A percentile compares a stretch with the other conserved stretches of the same genome.
Evolutionary conservation across 2,888 invertebrate genomes (phyloP).

Genomic region (Kuschelorhynchus macadamiae): DNA sequence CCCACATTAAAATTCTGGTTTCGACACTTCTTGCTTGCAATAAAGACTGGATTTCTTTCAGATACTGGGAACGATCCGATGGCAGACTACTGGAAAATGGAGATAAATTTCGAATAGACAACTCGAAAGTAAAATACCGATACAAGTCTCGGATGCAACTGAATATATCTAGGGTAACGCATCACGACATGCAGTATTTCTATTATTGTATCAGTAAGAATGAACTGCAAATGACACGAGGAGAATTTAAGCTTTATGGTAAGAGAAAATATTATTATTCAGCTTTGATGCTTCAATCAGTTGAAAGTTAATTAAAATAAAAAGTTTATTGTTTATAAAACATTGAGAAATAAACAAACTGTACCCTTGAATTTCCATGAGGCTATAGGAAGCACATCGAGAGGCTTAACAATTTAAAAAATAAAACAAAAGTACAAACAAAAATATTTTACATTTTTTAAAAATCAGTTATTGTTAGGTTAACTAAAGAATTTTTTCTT

Average conservation of each 20-base stretch:
- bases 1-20: no score
- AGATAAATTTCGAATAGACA: slow-evolving; percentile 76
- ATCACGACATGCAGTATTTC: slow-evolving; percentile 77
- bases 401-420: not conserved
- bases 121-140: slow-evolving; percentile 70
- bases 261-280: no score
- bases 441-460: no score
- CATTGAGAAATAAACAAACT: no score
- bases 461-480: no score
- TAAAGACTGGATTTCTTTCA: no score
- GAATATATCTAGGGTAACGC: slow-evolving; percentile 79
- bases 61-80: slow-evolving; percentile 88
- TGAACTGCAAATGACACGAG: slow-evolving; percentile 84
- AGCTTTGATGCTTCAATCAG: no score
- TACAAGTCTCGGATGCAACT: slow-evolving; percentile 84
- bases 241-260: slow-evolving; percentile 79
- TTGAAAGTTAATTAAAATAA: not conserved
- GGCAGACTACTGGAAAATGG: slow-evolving; percentile 80
- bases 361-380: no score
- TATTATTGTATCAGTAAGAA: slow-evolving; percentile 92
- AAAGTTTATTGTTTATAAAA: no score
- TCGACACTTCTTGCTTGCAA: no score
- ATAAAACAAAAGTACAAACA: not conserved
- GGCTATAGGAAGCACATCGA: no score
- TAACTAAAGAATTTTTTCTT: no score